Evolutionary conservation across 1,140 invertebrate species (phyloP).

Genomic region (Drosophila guanche): DNA sequence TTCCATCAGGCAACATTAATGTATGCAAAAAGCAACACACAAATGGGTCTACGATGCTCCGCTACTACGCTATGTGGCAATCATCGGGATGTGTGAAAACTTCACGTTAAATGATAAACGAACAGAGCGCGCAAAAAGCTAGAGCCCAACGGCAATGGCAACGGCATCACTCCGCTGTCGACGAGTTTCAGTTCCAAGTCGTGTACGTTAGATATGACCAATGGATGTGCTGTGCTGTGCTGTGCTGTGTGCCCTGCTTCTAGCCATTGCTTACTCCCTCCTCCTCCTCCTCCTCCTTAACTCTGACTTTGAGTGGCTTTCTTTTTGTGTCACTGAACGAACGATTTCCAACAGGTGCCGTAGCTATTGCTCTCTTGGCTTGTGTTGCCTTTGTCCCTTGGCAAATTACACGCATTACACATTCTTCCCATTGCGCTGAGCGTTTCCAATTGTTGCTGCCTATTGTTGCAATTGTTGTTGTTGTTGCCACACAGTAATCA

Average conservation of each 20-base stretch:
- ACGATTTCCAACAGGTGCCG: constrained; percentile 68
- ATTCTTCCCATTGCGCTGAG: constrained; percentile 51
- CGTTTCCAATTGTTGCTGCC: constrained; percentile 40
- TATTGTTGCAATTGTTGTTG: constrained; percentile 55
- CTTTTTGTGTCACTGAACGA: constrained; percentile 75
- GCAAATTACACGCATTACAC: constrained; percentile 72
- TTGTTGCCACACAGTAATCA: constrained; percentile 22
- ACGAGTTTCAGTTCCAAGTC: constrained; percentile 50
- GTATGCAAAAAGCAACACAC: constrained; percentile 43
- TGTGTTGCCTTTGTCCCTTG: constrained; percentile 37
- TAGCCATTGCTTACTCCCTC: not conserved
- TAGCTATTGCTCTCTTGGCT: constrained; percentile 15
- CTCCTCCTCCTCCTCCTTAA: not conserved
- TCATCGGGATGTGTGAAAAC: constrained; percentile 60
- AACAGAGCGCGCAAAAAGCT: constrained; percentile 27
- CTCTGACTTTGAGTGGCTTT: constrained; percentile 59
- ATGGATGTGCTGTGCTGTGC: not conserved
- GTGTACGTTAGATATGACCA: constrained; percentile 33
- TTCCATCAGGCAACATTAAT: constrained; percentile 41
- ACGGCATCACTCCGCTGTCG: constrained; percentile 6
- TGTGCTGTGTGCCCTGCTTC: no score
- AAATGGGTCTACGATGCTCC: constrained; percentile 5
- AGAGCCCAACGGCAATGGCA: constrained; percentile 37
- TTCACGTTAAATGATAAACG: constrained; percentile 65
- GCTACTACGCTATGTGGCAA: constrained; percentile 12